These are phyloP conservation scores for Daubentonia madagascariensis DNA, from an alignment of 2,113 vertebrate species.

Conservation along the genomic window DNA sequence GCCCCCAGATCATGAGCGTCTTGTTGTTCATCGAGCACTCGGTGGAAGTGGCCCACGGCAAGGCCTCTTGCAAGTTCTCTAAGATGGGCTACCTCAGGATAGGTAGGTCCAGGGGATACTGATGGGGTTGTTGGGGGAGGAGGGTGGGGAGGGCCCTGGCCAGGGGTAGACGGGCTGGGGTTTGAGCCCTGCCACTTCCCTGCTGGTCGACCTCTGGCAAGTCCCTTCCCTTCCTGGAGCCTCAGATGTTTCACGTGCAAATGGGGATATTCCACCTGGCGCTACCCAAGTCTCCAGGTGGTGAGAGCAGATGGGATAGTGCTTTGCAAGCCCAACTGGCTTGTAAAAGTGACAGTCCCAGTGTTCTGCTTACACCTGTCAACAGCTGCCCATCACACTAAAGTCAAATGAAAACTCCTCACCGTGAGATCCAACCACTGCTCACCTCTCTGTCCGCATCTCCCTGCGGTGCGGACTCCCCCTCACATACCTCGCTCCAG, in stretches of 20 bases:
- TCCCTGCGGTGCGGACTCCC: fast-evolving
- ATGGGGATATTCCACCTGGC: not conserved
- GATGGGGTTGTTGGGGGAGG: fast-evolving
- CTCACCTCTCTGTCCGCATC: not conserved
- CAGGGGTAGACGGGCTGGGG: fast-evolving
- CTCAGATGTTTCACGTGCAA: not conserved
- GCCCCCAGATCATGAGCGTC: slow-evolving; percentile 78
- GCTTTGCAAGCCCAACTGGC: not conserved
- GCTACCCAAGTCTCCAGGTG: not conserved
- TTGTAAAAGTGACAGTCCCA: not conserved
- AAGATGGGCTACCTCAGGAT: slow-evolving; percentile 76
- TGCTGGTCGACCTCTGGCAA: not conserved
- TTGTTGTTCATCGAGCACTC: slow-evolving; percentile 82
- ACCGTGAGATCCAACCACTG: not conserved
- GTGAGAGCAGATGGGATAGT: not conserved
- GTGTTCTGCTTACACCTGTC: not conserved
- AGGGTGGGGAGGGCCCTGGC: no score
- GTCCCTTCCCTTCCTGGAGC: not conserved
- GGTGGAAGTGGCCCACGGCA: slow-evolving; percentile 79
- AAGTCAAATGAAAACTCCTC: not conserved
- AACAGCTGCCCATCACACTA: fast-evolving
- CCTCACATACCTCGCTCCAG: fast-evolving
- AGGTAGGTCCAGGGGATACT: slow-evolving; percentile 68
- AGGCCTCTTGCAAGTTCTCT: slow-evolving; percentile 75
- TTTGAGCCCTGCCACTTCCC: not conserved